Conservation (phyloP, 2,888 invertebrate species). For the Drosophila dives region DNA sequence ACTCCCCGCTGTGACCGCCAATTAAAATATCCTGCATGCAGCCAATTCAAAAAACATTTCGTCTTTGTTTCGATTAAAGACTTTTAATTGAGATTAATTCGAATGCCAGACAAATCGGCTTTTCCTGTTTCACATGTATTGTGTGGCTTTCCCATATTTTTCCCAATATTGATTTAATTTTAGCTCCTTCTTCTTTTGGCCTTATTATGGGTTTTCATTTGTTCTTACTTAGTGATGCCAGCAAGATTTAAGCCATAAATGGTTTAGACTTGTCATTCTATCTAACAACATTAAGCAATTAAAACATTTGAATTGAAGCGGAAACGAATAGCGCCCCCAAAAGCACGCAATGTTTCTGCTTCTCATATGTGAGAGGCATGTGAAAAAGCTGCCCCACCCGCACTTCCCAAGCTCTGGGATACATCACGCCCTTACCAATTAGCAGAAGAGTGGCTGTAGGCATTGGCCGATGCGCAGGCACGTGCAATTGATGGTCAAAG, state of each 20-base stretch:
- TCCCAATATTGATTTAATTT: constrained; percentile 41
- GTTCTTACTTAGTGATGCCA: constrained; percentile 22
- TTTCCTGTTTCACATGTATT: constrained; percentile 38
- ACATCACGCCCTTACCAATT: constrained; percentile 53
- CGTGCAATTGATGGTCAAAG: constrained; percentile 71
- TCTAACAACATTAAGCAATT: constrained; percentile 40
- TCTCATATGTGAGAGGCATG: constrained; percentile 60
- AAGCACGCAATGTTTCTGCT: constrained; percentile 30
- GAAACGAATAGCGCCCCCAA: constrained; percentile 24
- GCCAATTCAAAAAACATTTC: constrained; percentile 19
- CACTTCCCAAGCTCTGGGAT: background rate
- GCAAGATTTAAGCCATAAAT: constrained; percentile 40
- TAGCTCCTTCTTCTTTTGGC: constrained; percentile 9
- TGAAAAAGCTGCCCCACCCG: constrained; percentile 47
- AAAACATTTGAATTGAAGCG: constrained; percentile 43
- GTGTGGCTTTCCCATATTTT: constrained; percentile 14
- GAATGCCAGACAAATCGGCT: constrained; percentile 28
- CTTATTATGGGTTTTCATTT: constrained; percentile 48
- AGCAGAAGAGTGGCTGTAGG: constrained; percentile 61
- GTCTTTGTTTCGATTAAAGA: constrained; percentile 27
- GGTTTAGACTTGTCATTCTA: constrained; percentile 22
- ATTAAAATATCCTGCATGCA: constrained; percentile 32
- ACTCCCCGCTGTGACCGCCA: constrained; percentile 12
- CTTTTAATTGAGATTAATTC: constrained; percentile 42
- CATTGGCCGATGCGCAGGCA: constrained; percentile 52